Evolutionary conservation across 2,888 invertebrate genomes (phyloP), one percentile per base, ranked within the genome.

Genomic region (Drosophila paramelanica): DNA sequence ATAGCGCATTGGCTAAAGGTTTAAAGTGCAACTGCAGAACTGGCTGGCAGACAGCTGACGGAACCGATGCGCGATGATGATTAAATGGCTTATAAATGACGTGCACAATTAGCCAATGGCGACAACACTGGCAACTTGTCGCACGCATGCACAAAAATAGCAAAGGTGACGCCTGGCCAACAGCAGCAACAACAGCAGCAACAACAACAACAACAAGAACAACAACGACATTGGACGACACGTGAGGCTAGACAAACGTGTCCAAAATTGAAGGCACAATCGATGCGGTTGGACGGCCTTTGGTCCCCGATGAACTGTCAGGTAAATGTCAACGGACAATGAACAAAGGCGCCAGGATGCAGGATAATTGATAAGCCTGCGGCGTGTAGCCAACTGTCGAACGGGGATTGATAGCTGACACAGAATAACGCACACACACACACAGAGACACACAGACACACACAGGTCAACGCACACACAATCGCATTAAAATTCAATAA

Each of bases 31-130:
- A 60, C 43, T 0, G 17, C 17, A 31, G 31, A 31, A 31, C 8
- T 31, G 31, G 10, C 31, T 36, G 45, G 46, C 52, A 53, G 85
- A 65, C 88, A 79, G 83, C 89, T 86, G 87, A 85, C 80, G 83
- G 76, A 85, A 81, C 79, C 60, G 64, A 55, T 65, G 59, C 50
- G 55, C 61, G 53, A 58, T 65, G 31, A 31, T 88, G 89, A 82
- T 85, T 88, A 82, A 84, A 87, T 52, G 88, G 70, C 79, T 87
- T 87, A 67, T 73, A 81, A 88, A 88, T 85, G 88, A 89, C 69
- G 76, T 68, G 69, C 47, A 57, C 64, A 78, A 68, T 79, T 81
- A 51, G 53, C 67, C 23, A 17, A 23, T 72, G 66, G 43, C 60
- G 13, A 45, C 46, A 47, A 50, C 55, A 23, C 57, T 23, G 57